These are phyloP conservation scores for Nymphalis urticae DNA, from an alignment of 2,888 invertebrate genomes.

Conservation along the genomic window DNA sequence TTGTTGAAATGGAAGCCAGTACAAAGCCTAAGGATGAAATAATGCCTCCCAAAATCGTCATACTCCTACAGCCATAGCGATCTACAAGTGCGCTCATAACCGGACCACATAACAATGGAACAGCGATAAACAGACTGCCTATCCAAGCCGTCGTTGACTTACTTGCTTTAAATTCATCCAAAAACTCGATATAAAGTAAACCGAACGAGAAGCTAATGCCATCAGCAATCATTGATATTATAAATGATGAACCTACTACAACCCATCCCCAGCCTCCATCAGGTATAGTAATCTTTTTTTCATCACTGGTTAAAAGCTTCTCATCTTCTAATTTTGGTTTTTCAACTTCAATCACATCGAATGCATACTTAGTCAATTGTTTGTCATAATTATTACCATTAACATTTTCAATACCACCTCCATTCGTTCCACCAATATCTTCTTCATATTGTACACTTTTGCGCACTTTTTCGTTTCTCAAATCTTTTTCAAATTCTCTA, in stretches of 20 bases:
- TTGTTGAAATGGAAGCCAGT: constrained; percentile 85
- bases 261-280: constrained; percentile 96
- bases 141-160: constrained; percentile 95
- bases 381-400: constrained; percentile 31
- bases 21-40: constrained; percentile 89
- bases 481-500: constrained; percentile 45
- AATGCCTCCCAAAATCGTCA: constrained; percentile 88
- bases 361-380: constrained; percentile 42
- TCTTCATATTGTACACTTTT: constrained; percentile 33
- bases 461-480: constrained; percentile 36
- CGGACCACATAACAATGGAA: constrained; percentile 92
- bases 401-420: constrained; percentile 43
- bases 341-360: constrained; percentile 51
- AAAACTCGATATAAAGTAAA: constrained; percentile 90
- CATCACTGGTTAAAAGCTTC: constrained; percentile 44
- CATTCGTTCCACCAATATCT: constrained; percentile 40
- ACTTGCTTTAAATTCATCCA: constrained; percentile 89
- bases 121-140: constrained; percentile 93
- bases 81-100: constrained; percentile 92
- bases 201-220: constrained; percentile 97
- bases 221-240: constrained; percentile 94
- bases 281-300: constrained; percentile 82
- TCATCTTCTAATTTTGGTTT: constrained; percentile 43
- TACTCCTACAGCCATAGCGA: constrained; percentile 90
- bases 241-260: constrained; percentile 91